A percentile compares a stretch with the other conserved stretches of the same genome.
Conservation (phyloP, 2,888 invertebrate species). For the Trichopria drosophilae region DNA sequence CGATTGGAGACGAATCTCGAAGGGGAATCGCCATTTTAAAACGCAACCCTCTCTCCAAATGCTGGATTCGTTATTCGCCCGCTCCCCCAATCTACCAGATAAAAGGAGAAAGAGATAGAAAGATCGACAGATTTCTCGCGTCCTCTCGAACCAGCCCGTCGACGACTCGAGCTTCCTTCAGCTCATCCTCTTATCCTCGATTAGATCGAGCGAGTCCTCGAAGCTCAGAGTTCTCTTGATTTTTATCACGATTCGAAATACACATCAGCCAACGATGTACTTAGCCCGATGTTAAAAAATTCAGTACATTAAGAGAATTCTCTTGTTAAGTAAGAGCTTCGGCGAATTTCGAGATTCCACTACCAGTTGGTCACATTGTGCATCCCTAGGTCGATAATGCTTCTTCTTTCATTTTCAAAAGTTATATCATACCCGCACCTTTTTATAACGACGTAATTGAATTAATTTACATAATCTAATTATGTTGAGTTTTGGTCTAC, state of each 20-base stretch:
- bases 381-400: background rate
- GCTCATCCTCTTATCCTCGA: conserved; percentile 44
- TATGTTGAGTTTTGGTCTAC: too few species aligned
- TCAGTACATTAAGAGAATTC: too few species aligned
- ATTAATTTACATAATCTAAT: too few species aligned
- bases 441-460: too few species aligned
- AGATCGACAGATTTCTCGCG: background rate
- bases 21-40: conserved; percentile 50
- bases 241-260: conserved; percentile 23
- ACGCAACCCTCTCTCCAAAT: conserved; percentile 36
- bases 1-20: conserved; percentile 46
- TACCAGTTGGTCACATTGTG: conserved; percentile 6
- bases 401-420: too few species aligned
- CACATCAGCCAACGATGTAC: too few species aligned
- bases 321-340: too few species aligned
- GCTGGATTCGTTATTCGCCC: too few species aligned
- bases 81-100: too few species aligned
- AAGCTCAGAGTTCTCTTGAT: conserved; percentile 19
- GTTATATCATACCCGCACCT: too few species aligned
- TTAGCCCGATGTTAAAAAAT: too few species aligned
- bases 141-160: conserved; percentile 33
- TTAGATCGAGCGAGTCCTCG: conserved; percentile 36
- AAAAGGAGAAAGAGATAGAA: too few species aligned
- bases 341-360: conserved; percentile 1
- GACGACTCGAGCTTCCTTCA: conserved; percentile 2